Base-by-base conservation (phyloP, 2,797 vertebrate genomes). In the Phataginus tricuspis region DNA sequence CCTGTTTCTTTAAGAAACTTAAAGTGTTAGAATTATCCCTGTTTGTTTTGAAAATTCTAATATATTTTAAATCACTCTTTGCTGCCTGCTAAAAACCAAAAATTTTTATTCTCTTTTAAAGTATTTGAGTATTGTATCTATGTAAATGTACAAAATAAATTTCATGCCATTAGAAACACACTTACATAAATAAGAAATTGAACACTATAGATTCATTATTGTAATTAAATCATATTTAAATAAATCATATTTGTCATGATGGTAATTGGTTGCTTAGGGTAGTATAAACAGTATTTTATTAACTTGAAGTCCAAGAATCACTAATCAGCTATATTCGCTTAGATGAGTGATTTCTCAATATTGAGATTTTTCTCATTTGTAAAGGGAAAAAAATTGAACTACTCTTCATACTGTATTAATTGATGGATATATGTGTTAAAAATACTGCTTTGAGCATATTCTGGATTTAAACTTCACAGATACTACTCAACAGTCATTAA, bases 351-450 rank as follows among this genome's bases (percentile, higher is more conserved):
- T 4, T 57, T 88, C 11, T 71, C 14, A 89, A 27, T 5, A 39
- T 86, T 90, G 77, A 16, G 84, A 16, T 87, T 77, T 45, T 39
- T 85, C 29, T 92, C 51, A 72, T 86, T 86, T 89, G 19, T 78
- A 42, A 89, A 68, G 12, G 3, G 34, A 55, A 79, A 79, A 45
- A 72, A 21, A 1, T 11, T 61, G 18, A 86, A 42, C 23, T 79
- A 15, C 31, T 55, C 3, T 77, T 63, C 5, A 23, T 5, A 83
- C 15, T 95, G 27, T 83, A 25, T 45, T n/a, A 84, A 55, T 49
- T 59, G 34, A 37, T 59, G 14, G 13, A 68, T 66, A 19, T 13
- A 51, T 61, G 4, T 75, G 4, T 78, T 64, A 61, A 71, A 57
- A 74, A 7, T 86, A 61, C 68, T 86, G 0, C n/a, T 61, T 82